These are phyloP conservation scores for Sthenelais limicola DNA, from an alignment of 2,888 invertebrate species.

Conservation along the genomic window DNA sequence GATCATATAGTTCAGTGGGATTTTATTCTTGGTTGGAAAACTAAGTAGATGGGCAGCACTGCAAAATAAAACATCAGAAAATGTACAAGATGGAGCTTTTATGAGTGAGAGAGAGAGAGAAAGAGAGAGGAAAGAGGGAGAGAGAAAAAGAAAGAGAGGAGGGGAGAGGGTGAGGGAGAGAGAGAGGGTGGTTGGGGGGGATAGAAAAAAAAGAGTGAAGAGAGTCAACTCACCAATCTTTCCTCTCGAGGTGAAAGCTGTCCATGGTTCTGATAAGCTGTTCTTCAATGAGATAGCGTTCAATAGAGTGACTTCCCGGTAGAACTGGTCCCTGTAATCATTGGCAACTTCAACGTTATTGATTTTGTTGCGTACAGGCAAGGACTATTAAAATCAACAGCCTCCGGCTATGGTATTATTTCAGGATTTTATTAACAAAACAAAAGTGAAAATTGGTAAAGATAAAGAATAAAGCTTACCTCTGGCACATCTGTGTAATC, in stretches of 20 bases:
- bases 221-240: conserved; percentile 84
- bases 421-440: background rate
- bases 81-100: too few relatives aligned
- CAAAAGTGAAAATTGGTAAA: background rate
- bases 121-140: background rate
- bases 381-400: too few relatives aligned
- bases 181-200: too few relatives aligned
- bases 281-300: conserved; percentile 97
- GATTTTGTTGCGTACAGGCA: background rate
- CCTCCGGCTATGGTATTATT: too few relatives aligned
- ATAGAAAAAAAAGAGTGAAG: background rate
- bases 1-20: conserved; percentile 97
- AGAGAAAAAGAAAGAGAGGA: background rate
- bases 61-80: conserved; percentile 54
- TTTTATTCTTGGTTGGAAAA: conserved; percentile 86
- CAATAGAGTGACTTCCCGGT: conserved; percentile 97
- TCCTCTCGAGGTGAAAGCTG: conserved; percentile 88
- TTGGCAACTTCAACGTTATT: background rate
- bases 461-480: conserved; percentile 51
- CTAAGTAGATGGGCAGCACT: conserved; percentile 90
- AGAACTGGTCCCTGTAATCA: conserved; percentile 73
- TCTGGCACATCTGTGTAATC: conserved; percentile 99
- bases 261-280: conserved; percentile 95
- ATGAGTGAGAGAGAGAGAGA: too few relatives aligned
- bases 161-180: background rate